Base-by-base conservation (phyloP, 2,797 vertebrate genomes). In the Cyprinella venusta region DNA sequence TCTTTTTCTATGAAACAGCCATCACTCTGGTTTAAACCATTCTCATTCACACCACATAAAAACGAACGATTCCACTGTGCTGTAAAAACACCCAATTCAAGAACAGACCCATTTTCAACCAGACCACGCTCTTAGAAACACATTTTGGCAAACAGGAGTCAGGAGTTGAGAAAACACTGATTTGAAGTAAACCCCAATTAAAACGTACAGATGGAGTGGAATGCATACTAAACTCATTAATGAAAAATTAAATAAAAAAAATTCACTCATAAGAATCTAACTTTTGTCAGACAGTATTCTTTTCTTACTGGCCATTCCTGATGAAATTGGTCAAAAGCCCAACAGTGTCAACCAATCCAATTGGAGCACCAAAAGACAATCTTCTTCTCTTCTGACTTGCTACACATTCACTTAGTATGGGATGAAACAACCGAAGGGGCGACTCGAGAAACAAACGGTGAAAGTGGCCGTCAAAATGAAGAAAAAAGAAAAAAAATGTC, bases 201-300 rank as follows among this genome's bases (percentile, higher is more conserved):
- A 93, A 92, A 93, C 91, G 93, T 94, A 94, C 91, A 94, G 94
- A 91, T 94, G 92, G 92, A 95, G 95, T 96, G 97, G 97, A 99
- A 98, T 98, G 97, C 96, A 96, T 96, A 92, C 96, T 96, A 95
- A 94, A 93, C 93, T 92, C 90, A 77, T 65, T 24, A 19, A 40
- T 24, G 45, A 79, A 45, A 24, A 93, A 77, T 65, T 24, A 19
- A 40, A 18, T 30, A 79, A 45, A 24, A 93, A 93, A 90, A 81
- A 69, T 52, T 36, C 42, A 85, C 42, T 61, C 38, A 79, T 30
- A 84, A 90, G 89, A 85, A 89, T 72, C 80, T 85, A 89, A 86
- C 91, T 93, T 93, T 92, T 93, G 30, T 75, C 59, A 75, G 56
- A 71, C 40, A 1, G 36, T 56, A 54, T n/a, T 5, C 93, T 88